phyloP scores from a whole-genome alignment of 2,888 invertebrate genomes.

The Caenorhabditis afra region DNA sequence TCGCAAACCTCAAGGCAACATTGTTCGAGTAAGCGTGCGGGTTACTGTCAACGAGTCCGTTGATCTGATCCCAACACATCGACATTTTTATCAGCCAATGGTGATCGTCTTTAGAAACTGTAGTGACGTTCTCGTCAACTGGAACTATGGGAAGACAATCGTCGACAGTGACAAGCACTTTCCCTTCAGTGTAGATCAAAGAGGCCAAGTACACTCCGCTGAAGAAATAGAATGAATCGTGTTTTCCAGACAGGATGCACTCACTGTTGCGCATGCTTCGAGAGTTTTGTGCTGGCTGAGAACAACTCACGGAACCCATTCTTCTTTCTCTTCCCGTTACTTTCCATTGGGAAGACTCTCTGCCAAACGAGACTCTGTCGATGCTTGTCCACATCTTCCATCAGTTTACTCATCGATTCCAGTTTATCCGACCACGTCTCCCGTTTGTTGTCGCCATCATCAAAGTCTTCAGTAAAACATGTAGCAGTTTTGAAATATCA shows the following conservation, averaged over 20 bases:
- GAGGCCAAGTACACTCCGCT: slow-evolving; percentile 95
- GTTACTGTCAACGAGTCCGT: slow-evolving; percentile 63
- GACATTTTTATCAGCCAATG: slow-evolving; percentile 99
- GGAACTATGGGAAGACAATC: slow-evolving; percentile 93
- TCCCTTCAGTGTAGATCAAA: slow-evolving; percentile 94
- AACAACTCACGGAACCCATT: slow-evolving; percentile 90
- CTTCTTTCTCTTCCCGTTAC: slow-evolving; percentile 68
- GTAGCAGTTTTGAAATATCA: neutral
- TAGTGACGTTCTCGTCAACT: slow-evolving; percentile 67
- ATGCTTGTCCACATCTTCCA: slow-evolving; percentile 73
- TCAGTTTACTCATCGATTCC: slow-evolving; percentile 64
- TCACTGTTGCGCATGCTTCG: slow-evolving; percentile 87
- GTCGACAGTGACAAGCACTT: slow-evolving; percentile 95
- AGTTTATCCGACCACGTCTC: slow-evolving; percentile 63
- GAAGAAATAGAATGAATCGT: slow-evolving; percentile 75
- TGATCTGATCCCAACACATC: slow-evolving; percentile 89
- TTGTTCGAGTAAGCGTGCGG: slow-evolving; percentile 69
- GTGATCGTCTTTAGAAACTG: slow-evolving; percentile 85
- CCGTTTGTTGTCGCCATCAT: slow-evolving; percentile 69
- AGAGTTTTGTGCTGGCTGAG: slow-evolving; percentile 95
- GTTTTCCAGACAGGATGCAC: no score
- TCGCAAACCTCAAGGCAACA: slow-evolving; percentile 61
- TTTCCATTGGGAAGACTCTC: slow-evolving; percentile 72
- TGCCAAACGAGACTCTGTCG: slow-evolving; percentile 76
- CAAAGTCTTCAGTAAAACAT: slow-evolving; percentile 67